Conservation (phyloP, 2,888 invertebrate genomes). For the Epiblema foenella region DNA sequence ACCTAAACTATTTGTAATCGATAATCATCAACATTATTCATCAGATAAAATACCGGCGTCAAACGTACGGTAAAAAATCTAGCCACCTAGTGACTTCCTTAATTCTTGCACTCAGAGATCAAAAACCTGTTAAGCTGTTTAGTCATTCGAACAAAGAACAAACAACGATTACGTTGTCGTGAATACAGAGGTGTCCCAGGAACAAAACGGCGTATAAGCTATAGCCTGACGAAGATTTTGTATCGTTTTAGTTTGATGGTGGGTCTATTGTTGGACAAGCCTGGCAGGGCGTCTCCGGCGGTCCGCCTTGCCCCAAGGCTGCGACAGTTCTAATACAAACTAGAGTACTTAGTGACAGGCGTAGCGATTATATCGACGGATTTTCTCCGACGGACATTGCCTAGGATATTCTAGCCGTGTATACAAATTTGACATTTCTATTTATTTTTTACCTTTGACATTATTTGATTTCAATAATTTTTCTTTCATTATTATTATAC, state of each 20-base stretch:
- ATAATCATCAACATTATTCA: neutral
- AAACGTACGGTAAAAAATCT: conserved; percentile 10
- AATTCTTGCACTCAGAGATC: conserved; percentile 19
- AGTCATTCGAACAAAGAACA: conserved; percentile 26
- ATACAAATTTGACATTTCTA: too few species aligned
- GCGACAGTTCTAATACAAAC: conserved; percentile 40
- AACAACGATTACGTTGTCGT: conserved; percentile 26
- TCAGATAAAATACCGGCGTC: neutral
- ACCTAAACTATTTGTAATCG: too few species aligned
- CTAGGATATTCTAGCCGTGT: too few species aligned
- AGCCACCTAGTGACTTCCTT: conserved; percentile 5
- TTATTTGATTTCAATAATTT: too few species aligned
- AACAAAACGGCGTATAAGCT: neutral
- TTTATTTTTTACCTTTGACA: too few species aligned
- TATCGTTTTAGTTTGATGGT: conserved; percentile 1
- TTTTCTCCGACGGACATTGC: too few species aligned
- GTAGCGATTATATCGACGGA: conserved; percentile 15
- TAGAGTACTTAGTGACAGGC: conserved; percentile 8
- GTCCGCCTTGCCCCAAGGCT: conserved; percentile 43
- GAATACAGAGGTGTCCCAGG: conserved; percentile 9
- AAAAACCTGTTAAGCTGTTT: conserved; percentile 27
- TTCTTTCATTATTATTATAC: too few species aligned
- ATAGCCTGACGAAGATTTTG: too few species aligned
- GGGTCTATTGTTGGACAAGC: conserved; percentile 15
- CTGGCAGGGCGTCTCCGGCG: conserved; percentile 23